Percentiles rank a stretch among this genome's conserved stretches.
phyloP scores from a whole-genome alignment of 2,888 invertebrate genomes.

The Synergus gifuensis region DNA sequence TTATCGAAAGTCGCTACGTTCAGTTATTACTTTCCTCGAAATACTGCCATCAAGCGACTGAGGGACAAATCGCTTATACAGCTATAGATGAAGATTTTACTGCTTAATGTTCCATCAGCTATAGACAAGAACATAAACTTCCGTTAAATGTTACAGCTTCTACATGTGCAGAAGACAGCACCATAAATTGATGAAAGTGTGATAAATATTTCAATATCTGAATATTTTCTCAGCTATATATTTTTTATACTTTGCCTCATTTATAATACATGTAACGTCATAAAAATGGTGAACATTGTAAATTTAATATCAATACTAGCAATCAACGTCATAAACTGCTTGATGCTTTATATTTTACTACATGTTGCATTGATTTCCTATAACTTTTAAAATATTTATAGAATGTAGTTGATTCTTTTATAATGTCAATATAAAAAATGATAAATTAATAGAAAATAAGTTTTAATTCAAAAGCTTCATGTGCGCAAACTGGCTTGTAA shows the following conservation, averaged over 20 bases:
- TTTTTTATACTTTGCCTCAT: neutral
- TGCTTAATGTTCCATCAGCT: constrained; percentile 23
- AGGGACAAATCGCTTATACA: constrained; percentile 38
- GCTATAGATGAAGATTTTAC: constrained; percentile 11
- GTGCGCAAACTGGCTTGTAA: too few species aligned
- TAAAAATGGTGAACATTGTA: neutral
- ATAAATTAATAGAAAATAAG: too few species aligned
- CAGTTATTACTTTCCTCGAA: constrained; percentile 34
- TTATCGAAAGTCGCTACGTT: constrained; percentile 37
- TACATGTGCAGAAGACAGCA: too few species aligned
- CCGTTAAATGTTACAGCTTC: neutral
- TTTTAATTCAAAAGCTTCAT: too few species aligned
- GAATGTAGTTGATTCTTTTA: too few species aligned
- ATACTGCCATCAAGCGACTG: constrained; percentile 7
- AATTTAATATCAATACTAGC: neutral
- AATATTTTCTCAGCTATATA: too few species aligned
- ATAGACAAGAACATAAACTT: neutral
- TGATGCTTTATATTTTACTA: neutral
- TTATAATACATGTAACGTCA: neutral
- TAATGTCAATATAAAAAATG: too few species aligned
- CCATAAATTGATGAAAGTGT: neutral
- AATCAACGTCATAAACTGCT: neutral
- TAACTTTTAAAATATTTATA: neutral
- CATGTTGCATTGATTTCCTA: neutral
- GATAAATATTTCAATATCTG: neutral